These are phyloP conservation scores for Uropsilus gracilis DNA, from an alignment of 2,113 vertebrate genomes.

Conservation along the genomic window DNA sequence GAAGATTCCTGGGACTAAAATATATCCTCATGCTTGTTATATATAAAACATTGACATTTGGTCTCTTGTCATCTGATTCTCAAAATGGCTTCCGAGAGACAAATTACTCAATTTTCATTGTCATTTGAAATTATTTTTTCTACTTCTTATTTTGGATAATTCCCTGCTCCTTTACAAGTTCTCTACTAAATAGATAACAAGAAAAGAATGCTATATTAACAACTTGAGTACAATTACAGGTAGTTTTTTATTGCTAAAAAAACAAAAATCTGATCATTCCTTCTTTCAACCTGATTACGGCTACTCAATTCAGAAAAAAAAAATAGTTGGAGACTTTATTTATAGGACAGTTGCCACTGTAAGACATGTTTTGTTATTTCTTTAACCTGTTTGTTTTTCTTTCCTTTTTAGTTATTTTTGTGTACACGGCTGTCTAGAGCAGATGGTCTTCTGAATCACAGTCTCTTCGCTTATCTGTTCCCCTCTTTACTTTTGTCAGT, in stretches of 20 bases:
- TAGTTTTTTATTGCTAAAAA: neutral
- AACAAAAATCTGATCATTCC: neutral
- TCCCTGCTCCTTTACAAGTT: neutral
- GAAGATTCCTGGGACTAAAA: conserved; percentile 73
- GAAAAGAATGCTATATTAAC: neutral
- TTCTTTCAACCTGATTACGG: neutral
- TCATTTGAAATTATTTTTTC: conserved; percentile 54
- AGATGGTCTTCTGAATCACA: neutral
- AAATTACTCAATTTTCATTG: conserved; percentile 59
- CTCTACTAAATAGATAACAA: neutral
- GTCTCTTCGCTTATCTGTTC: neutral
- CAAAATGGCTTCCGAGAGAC: conserved; percentile 68
- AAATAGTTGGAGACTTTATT: neutral
- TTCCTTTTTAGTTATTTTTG: neutral
- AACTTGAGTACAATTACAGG: neutral
- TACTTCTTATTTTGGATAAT: conserved; percentile 43
- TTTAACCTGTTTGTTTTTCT: neutral
- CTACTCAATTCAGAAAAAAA: neutral
- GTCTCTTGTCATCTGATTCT: conserved; percentile 53
- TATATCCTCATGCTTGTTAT: conserved; percentile 67
- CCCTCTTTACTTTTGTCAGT: neutral
- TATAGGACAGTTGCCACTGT: neutral
- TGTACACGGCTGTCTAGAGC: neutral
- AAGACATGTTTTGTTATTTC: too few species aligned
- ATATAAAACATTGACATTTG: conserved; percentile 73